Evolutionary conservation across 2,797 vertebrate genomes (phyloP), one percentile per base, ranked within the genome.

Genomic region (Borostomias antarcticus): DNA sequence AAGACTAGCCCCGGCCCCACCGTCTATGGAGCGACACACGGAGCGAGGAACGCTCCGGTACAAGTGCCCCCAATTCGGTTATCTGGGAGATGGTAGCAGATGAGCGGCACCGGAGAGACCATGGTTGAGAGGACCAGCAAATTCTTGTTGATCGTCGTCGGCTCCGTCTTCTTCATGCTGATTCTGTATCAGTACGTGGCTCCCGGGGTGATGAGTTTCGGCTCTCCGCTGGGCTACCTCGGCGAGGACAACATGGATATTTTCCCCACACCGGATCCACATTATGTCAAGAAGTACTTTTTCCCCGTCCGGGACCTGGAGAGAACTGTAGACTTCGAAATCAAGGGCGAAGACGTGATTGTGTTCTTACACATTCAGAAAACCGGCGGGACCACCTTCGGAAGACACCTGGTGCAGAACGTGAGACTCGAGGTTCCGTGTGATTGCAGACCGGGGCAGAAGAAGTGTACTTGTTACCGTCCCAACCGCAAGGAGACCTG

Each of bases 81-180:
- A 81, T 85, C 86, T 84, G 92, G 94, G 96, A 94, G 92, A 97
- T 96, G 96, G 94, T 98, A 95, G 94, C 95, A 94, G 86, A 85
- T 95, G 95, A 85, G 87, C 93, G 92, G 93, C 92, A 92, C 91
- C 92, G 94, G 95, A 93, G 94, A 95, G 96, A 98, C 90, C 95
- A 98, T 98, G 97, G 97, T 97, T 93, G 96, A 98, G 93, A 94
- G 95, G 95, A 96, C 93, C 95, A 97, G 96, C 93, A 98, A 95
- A 93, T 98, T 98, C 90, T 91, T 97, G 89, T 94, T 97, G 94
- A 93, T 96, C 91, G 95, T 97, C 88, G 94, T 95, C 85, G 96
- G 96, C 82, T 98, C 97, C 76, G 95, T 95, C 87, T 97, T 95
- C 83, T 99, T 98, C 88, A 97, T 99, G 96, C 93, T 98, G 85